These are phyloP conservation scores for Eupsilia transversa DNA, from an alignment of 2,888 invertebrate species.

Conservation along the genomic window DNA sequence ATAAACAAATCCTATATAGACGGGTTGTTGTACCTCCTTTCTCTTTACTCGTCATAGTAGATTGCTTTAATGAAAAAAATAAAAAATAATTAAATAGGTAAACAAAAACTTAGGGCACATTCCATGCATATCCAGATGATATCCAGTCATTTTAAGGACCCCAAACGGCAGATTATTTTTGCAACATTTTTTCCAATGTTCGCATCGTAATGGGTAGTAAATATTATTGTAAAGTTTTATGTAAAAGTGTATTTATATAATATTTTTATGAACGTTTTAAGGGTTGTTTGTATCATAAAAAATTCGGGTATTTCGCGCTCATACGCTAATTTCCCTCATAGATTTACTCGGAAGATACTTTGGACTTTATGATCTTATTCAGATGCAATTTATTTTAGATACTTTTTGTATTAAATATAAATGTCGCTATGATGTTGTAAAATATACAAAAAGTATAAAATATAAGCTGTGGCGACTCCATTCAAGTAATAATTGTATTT, in stretches of 20 bases:
- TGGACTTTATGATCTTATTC: background rate
- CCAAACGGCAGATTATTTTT: slow-evolving; percentile 10
- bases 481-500: slow-evolving; percentile 43
- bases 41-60: background rate
- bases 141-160: slow-evolving; percentile 13
- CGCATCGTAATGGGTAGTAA: background rate
- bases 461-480: background rate
- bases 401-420: slow-evolving; percentile 1
- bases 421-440: background rate
- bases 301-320: slow-evolving; percentile 9
- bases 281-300: slow-evolving; percentile 41
- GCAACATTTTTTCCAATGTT: background rate
- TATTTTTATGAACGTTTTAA: slow-evolving; percentile 36
- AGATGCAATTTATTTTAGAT: slow-evolving; percentile 13
- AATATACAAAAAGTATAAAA: slow-evolving; percentile 32
- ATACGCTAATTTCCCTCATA: slow-evolving; percentile 11
- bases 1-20: background rate
- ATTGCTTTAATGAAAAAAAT: slow-evolving; percentile 8
- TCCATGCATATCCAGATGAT: slow-evolving; percentile 48
- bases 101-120: slow-evolving; percentile 18
- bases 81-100: background rate
- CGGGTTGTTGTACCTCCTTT: slow-evolving; percentile 3
- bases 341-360: slow-evolving; percentile 6
- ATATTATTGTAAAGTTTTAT: slow-evolving; percentile 15
- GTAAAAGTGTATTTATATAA: slow-evolving; percentile 27